These are phyloP conservation scores for Noturus placidus DNA, from an alignment of 2,113 vertebrate genomes.

Conservation along the genomic window DNA sequence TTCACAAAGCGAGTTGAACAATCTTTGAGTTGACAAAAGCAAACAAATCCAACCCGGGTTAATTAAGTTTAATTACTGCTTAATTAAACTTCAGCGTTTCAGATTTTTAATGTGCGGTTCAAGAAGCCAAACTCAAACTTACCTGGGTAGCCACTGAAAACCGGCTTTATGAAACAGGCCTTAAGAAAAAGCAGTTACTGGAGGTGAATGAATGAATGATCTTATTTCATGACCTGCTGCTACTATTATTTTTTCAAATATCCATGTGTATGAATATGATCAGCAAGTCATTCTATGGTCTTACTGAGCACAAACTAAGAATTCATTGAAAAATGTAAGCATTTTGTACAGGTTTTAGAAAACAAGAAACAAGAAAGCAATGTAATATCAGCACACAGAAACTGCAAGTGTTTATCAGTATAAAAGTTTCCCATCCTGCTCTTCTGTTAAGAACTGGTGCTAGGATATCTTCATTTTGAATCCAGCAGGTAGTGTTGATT, in stretches of 20 bases:
- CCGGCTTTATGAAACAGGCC: too few relatives aligned
- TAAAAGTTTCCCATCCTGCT: not conserved
- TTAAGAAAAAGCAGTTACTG: too few relatives aligned
- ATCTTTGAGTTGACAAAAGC: too few relatives aligned
- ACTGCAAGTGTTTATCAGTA: not conserved
- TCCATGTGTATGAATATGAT: not conserved
- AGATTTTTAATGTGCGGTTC: too few relatives aligned
- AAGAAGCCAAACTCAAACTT: too few relatives aligned
- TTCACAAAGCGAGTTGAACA: too few relatives aligned
- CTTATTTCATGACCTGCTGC: not conserved
- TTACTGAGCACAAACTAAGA: not conserved
- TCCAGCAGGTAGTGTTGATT: conserved; percentile 58
- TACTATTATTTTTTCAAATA: not conserved
- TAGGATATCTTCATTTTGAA: conserved; percentile 48
- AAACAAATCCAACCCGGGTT: too few relatives aligned
- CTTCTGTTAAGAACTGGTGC: conserved; percentile 62
- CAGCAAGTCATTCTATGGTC: not conserved
- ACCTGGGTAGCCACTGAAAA: too few relatives aligned
- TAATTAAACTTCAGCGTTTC: too few relatives aligned
- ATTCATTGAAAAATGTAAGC: not conserved
- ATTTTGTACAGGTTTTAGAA: not conserved
- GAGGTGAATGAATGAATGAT: not conserved
- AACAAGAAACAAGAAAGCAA: not conserved
- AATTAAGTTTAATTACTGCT: too few relatives aligned
- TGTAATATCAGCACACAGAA: not conserved